phyloP scores from a whole-genome alignment of 2,797 vertebrate genomes.

The Manis javanica region DNA sequence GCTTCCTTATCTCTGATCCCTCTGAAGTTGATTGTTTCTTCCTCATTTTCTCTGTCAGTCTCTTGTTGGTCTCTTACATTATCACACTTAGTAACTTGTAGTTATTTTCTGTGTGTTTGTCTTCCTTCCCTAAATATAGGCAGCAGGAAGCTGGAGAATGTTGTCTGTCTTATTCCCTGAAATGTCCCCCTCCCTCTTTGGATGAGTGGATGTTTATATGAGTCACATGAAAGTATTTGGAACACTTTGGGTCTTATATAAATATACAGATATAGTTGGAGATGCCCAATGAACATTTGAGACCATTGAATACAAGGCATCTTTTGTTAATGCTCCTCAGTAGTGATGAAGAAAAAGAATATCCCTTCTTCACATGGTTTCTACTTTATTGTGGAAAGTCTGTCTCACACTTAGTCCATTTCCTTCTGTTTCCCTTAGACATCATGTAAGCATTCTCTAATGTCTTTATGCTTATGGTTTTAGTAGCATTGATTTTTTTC shows the following conservation, averaged over 20 bases:
- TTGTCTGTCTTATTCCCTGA: not conserved
- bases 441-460: not conserved
- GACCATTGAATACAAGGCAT: not conserved
- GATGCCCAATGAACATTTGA: not conserved
- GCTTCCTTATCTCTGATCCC: not conserved
- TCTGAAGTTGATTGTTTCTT: not conserved
- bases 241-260: not conserved
- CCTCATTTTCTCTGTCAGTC: not conserved
- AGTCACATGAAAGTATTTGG: not conserved
- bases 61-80: not conserved
- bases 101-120: not conserved
- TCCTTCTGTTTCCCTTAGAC: conserved; percentile 25
- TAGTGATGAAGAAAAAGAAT: not conserved
- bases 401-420: not conserved
- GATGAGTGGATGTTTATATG: not conserved
- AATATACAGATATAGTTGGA: not conserved
- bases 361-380: not conserved
- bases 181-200: not conserved
- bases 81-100: not conserved
- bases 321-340: not conserved
- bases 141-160: not conserved
- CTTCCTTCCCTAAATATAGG: not conserved
- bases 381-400: not conserved
- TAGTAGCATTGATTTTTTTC: conserved; percentile 58
- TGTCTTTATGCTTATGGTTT: conserved; percentile 52